Evolutionary conservation across 2,888 invertebrate genomes (phyloP), one percentile per base, ranked within the genome.

Genomic region (Acronicta alni): DNA sequence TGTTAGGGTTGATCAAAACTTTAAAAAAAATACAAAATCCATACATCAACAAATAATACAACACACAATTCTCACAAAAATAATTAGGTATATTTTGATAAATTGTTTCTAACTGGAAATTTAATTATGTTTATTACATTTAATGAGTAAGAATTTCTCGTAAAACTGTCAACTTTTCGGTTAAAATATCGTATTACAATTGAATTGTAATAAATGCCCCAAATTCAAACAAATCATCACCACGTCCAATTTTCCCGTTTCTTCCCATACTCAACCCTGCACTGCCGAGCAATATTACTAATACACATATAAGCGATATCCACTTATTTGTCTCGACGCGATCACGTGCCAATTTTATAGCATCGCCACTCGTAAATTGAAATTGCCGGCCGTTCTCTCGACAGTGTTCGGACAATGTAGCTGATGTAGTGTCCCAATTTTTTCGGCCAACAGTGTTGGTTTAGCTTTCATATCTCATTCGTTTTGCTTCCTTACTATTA

Each of bases 311-410:
- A 84, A 88, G 81, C 85, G 84, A 80, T 73, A 73, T 82, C 86
- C 84, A 86, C 84, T 89, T 92, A 91, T 91, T 90, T 92, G 92
- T 91, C 89, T 86, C 84, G 71, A 74, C 65, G 82, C 83, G 88
- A 89, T 90, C 93, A 93, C 93, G 93, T 92, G 89, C 93, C 88
- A 84, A 88, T 92, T 93, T 93, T 93, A 93, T 93, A 85, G 93
- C 89, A 80, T 85, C 78, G 83, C 79, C 82, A 87, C 85, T 88
- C 90, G 90, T 92, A 92, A 92, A 92, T 92, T 92, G 92, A 93
- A 90, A 91, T 91, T 87, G 91, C 87, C 82, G 80, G 75, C 79
- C 83, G 80, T 79, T 80, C 76, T 79, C 78, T 65, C 76, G 71
- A 67, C 73, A 79, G 63, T 81, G 79, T 78, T 79, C 80, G 79